A percentile compares a stretch with the other conserved stretches of the same genome.
Conservation (phyloP, 2,113 vertebrate genomes). For the Mesoclemmys tuberculata region DNA sequence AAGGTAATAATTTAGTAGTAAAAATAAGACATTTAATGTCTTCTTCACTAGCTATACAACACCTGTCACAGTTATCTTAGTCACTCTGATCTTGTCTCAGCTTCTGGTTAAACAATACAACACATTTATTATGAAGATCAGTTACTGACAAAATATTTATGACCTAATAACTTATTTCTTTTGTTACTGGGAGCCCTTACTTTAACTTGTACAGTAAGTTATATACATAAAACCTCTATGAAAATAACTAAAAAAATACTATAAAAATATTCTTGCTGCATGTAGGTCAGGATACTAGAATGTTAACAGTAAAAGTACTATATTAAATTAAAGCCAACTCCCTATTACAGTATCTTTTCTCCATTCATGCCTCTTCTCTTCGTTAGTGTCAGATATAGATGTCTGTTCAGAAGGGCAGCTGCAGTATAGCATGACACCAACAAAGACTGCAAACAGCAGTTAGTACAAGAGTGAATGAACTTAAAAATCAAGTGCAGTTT, state of each 20-base stretch:
- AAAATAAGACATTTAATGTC: too few relatives aligned
- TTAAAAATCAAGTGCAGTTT: fast-evolving
- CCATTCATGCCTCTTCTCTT: not conserved
- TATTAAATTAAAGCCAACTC: not conserved
- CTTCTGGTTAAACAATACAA: not conserved
- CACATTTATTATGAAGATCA: not conserved
- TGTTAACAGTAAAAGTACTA: not conserved
- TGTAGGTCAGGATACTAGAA: not conserved
- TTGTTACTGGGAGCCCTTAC: not conserved
- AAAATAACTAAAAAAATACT: not conserved
- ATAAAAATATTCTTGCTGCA: not conserved
- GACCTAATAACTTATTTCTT: not conserved
- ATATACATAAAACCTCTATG: not conserved
- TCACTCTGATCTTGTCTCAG: not conserved
- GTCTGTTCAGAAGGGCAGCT: not conserved
- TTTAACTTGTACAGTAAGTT: not conserved
- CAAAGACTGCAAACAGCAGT: not conserved
- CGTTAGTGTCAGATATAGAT: not conserved
- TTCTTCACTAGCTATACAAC: too few relatives aligned
- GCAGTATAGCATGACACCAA: fast-evolving
- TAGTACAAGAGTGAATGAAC: not conserved
- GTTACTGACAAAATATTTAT: not conserved
- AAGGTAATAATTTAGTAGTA: too few relatives aligned
- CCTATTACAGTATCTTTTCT: not conserved
- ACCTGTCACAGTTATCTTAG: not conserved